A percentile compares a stretch with the other conserved stretches of the same genome.
Conservation (phyloP, 2,888 invertebrate species). For the Hydraecia micacea region DNA sequence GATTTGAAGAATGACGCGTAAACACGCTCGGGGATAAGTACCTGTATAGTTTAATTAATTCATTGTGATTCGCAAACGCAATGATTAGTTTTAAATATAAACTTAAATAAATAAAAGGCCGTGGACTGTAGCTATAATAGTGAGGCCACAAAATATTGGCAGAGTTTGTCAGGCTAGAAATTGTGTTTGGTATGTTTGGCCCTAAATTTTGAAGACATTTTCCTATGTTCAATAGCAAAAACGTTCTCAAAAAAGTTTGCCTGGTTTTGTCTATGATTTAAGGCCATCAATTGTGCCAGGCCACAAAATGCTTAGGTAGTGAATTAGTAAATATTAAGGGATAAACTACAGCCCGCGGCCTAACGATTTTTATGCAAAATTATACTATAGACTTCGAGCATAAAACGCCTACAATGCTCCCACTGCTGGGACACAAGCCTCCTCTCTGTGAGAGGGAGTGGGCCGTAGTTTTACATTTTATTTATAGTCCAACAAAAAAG, state of each 20-base stretch:
- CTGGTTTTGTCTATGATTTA: not conserved
- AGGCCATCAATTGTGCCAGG: not conserved
- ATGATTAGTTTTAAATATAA: slow-evolving; percentile 44
- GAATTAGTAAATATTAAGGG: slow-evolving; percentile 38
- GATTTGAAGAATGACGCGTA: slow-evolving; percentile 6
- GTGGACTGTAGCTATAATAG: slow-evolving; percentile 35
- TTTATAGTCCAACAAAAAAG: not conserved
- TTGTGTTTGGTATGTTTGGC: not conserved
- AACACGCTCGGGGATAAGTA: slow-evolving; percentile 61
- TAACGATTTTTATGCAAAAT: slow-evolving; percentile 50
- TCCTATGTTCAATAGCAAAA: not conserved
- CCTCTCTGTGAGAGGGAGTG: not conserved
- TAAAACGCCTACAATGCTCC: not conserved
- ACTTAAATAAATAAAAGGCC: slow-evolving; percentile 7
- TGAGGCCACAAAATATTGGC: not conserved
- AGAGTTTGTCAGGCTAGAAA: not conserved
- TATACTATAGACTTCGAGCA: not conserved
- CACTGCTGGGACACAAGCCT: not conserved
- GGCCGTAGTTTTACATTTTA: not conserved
- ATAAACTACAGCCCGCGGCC: slow-evolving; percentile 42
- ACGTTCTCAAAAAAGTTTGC: not conserved
- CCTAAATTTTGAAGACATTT: not conserved
- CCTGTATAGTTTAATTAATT: slow-evolving; percentile 61
- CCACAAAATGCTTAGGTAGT: slow-evolving; percentile 47
- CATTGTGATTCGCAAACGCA: slow-evolving; percentile 43